Evolutionary conservation across 2,888 invertebrate species (phyloP).

Genomic region (Andrena fulva): DNA sequence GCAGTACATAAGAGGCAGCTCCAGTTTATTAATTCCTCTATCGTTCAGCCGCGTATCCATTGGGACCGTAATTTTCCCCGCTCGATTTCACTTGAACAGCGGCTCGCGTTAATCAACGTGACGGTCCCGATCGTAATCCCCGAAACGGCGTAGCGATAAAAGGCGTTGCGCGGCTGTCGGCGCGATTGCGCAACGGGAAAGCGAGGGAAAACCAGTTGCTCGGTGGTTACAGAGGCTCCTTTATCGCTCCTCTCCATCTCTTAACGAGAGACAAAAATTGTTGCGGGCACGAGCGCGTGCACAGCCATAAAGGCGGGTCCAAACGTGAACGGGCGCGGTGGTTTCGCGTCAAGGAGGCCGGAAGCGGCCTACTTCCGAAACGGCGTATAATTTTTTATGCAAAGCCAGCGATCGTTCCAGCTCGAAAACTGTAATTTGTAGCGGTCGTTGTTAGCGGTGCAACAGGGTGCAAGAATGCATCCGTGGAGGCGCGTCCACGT

Average conservation of each 20-base stretch:
- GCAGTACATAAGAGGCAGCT: slow-evolving; percentile 18
- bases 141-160: slow-evolving; percentile 21
- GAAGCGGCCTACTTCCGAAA: slow-evolving; percentile 68
- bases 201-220: slow-evolving; percentile 36
- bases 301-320: slow-evolving; percentile 39
- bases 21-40: slow-evolving; percentile 26
- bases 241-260: slow-evolving; percentile 20
- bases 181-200: slow-evolving; percentile 24
- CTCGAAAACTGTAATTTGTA: slow-evolving; percentile 62
- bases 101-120: slow-evolving; percentile 30
- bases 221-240: slow-evolving; percentile 11
- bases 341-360: slow-evolving; percentile 57
- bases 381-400: slow-evolving; percentile 74
- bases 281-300: slow-evolving; percentile 16
- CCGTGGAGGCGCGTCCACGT: slow-evolving; percentile 44
- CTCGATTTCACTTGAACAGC: slow-evolving; percentile 25
- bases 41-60: slow-evolving; percentile 29
- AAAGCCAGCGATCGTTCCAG: slow-evolving; percentile 64
- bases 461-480: slow-evolving; percentile 39
- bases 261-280: slow-evolving; percentile 40
- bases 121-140: slow-evolving; percentile 30
- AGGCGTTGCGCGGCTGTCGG: not conserved
- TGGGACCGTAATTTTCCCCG: slow-evolving; percentile 39
- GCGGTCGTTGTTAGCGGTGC: slow-evolving; percentile 45
- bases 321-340: slow-evolving; percentile 19